Evolutionary conservation across 2,888 invertebrate genomes (phyloP).

Genomic region (Linyphia triangularis): DNA sequence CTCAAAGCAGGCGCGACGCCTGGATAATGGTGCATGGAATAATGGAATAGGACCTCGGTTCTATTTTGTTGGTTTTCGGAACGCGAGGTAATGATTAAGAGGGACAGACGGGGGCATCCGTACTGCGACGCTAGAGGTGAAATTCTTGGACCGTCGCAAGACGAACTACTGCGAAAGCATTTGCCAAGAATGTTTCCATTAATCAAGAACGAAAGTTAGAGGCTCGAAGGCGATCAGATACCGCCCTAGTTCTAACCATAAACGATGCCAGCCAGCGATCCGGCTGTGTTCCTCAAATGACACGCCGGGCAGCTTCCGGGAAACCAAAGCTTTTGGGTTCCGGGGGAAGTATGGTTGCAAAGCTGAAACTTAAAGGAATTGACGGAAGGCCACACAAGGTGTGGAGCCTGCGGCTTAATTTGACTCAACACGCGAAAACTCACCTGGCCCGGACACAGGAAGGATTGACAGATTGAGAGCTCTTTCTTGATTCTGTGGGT

Average conservation of each 20-base stretch:
- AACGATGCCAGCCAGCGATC: conserved; percentile 85
- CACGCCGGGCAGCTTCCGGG: conserved; percentile 83
- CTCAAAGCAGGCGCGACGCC: no score
- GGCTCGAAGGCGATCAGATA: conserved; percentile 86
- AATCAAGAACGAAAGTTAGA: conserved; percentile 86
- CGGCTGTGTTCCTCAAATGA: conserved; percentile 83
- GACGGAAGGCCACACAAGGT: no score
- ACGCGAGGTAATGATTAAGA: conserved; percentile 66
- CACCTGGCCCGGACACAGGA: no score
- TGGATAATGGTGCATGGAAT: no score
- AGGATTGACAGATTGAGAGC: no score
- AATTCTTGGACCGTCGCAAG: conserved; percentile 84
- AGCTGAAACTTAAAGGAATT: no score
- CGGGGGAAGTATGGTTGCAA: no score
- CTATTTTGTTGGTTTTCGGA: conserved; percentile 18
- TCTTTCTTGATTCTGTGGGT: no score
- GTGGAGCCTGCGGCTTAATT: no score
- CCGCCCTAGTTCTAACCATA: conserved; percentile 85
- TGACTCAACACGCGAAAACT: no score
- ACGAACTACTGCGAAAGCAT: conserved; percentile 85
- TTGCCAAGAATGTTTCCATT: conserved; percentile 86
- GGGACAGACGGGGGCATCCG: conserved; percentile 78
- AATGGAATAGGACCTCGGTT: background rate
- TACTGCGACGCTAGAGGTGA: conserved; percentile 82
- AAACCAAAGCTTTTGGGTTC: no score